These are phyloP conservation scores for Lacerta viridis DNA, from an alignment of 2,797 vertebrate genomes.

Conservation along the genomic window DNA sequence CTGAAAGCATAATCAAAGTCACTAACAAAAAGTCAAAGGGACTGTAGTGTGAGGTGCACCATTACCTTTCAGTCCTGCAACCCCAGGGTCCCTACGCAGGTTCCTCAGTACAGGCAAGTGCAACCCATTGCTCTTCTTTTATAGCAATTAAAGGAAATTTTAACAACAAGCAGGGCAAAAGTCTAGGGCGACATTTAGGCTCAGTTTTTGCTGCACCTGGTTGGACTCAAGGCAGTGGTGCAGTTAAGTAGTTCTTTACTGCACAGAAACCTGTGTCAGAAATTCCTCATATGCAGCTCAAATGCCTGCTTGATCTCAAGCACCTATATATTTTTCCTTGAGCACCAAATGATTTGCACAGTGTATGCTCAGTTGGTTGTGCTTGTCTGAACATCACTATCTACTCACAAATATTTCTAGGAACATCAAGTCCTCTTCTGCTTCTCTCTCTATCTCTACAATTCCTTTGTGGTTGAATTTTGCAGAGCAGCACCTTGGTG, in stretches of 20 bases:
- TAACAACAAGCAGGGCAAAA: not conserved
- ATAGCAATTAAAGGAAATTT: not conserved
- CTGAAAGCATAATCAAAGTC: not conserved
- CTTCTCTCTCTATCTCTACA: constrained; percentile 71
- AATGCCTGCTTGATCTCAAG: not conserved
- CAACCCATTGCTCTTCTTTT: not conserved
- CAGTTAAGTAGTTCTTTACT: not conserved
- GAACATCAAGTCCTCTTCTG: constrained; percentile 66
- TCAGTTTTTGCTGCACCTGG: not conserved
- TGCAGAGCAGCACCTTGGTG: constrained; percentile 39
- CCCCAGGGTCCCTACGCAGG: not conserved
- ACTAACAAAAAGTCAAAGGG: not conserved
- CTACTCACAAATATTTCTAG: constrained; percentile 74
- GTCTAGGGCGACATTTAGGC: not conserved
- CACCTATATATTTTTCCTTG: not conserved
- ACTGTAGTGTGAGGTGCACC: too few species aligned
- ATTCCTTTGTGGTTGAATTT: constrained; percentile 80
- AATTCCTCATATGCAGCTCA: too few species aligned
- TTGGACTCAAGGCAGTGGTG: too few species aligned
- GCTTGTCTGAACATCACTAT: not conserved
- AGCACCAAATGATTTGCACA: not conserved
- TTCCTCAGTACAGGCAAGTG: not conserved
- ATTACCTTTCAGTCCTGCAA: not conserved
- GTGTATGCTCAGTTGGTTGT: not conserved
- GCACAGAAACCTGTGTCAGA: not conserved